Base-by-base conservation (phyloP, 2,113 vertebrate species). In the Rhinoderma darwinii region DNA sequence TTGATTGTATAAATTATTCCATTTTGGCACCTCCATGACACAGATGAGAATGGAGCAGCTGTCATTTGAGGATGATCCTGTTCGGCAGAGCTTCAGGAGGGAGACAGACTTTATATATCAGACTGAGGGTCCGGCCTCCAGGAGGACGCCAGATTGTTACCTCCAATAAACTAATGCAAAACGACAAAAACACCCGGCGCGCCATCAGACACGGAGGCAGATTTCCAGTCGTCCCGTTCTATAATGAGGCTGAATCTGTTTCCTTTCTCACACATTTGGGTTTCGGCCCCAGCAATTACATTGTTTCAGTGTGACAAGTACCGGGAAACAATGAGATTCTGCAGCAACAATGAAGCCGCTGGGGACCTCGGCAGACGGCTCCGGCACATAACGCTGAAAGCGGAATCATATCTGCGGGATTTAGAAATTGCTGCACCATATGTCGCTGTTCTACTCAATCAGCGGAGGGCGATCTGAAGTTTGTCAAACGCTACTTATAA, bases 401-500 rank as follows among this genome's bases (percentile, higher is more conserved):
- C 59, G 51, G 39, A 79, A 79, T 86, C 43, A 68, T 63, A 79
- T 86, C 41, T 78, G 30, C 15, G 56, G 84, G 75, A 86, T 86
- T 78, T 78, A 32, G n/a, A 70, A 86, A 54, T 27, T 39, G 41
- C 84, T 22, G 39, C 41, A 22, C 75, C 84, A 79, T 79, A 86
- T 86, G 84, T 22, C 14, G 43, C 43, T 86, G 75, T 70, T 86
- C 54, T 35, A 63, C 25, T 79, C 61, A 15, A 39, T 79, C 75
- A 79, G 32, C 44, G 18, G 84, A 79, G 84, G 70, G 56, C 73
- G 47, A 68, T 51, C 59, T 25, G 12, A 79, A 79, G 27, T 68
- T 54, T 86, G 75, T 70, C 20, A 86, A 86, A 79, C 63, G 74
- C 43, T 78, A 11, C 84, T 79, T 79, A n/a, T 47, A 39, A 86